These are phyloP conservation scores for Drosophila ambigua DNA, from an alignment of 1,140 invertebrate genomes.

Conservation along the genomic window DNA sequence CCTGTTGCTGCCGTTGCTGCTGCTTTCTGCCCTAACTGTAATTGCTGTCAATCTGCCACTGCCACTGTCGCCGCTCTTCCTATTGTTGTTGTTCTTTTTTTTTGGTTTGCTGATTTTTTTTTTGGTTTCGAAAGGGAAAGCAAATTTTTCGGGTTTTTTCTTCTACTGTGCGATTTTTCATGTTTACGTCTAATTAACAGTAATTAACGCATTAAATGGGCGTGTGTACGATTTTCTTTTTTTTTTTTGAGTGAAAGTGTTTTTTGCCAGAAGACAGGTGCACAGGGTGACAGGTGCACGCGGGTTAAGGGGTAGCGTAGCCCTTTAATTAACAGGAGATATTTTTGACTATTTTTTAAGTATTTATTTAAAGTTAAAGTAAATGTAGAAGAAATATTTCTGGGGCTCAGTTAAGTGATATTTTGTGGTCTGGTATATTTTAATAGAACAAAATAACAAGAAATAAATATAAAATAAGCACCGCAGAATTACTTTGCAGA, in stretches of 20 bases:
- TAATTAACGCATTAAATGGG: conserved; percentile 77
- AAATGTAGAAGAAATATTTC: too few relatives aligned
- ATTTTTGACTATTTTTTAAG: too few relatives aligned
- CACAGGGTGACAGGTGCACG: too few relatives aligned
- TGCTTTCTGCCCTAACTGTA: conserved; percentile 37
- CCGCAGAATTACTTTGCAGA: too few relatives aligned
- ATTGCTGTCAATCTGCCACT: conserved; percentile 72
- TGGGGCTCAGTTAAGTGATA: too few relatives aligned
- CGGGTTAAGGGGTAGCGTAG: too few relatives aligned
- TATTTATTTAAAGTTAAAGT: too few relatives aligned
- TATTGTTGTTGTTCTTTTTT: conserved; percentile 12
- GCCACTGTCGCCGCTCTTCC: conserved; percentile 12
- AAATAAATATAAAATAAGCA: too few relatives aligned
- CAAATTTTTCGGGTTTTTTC: conserved; percentile 34
- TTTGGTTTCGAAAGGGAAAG: conserved; percentile 63
- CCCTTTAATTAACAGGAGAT: too few relatives aligned
- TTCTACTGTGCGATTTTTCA: conserved; percentile 36
- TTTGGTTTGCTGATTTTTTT: conserved; percentile 22
- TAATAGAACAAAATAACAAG: too few relatives aligned
- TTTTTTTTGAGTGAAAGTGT: conserved; percentile 44
- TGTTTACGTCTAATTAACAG: conserved; percentile 76
- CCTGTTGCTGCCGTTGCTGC: neutral
- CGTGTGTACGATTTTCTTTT: conserved; percentile 25
- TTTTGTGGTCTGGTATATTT: too few relatives aligned
- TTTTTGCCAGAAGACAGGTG: neutral